Base-by-base conservation (phyloP, 2,797 vertebrate species). In the Moxostoma hubbsi region DNA sequence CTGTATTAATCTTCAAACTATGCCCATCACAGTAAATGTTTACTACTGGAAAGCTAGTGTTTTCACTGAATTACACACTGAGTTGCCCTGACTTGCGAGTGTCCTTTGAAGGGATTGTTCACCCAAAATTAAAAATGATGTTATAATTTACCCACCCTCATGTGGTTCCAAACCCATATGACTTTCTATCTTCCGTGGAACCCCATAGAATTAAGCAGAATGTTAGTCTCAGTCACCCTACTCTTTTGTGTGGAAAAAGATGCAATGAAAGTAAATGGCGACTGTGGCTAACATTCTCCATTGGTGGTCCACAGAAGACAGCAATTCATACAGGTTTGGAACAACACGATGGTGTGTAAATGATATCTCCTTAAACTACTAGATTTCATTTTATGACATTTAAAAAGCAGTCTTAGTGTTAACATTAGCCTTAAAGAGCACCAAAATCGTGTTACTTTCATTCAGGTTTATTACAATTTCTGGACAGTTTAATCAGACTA, bases 1-100 rank as follows among this genome's bases (percentile, higher is more conserved):
- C 46, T 45, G 13, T 70, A 78, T 70, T 78, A 53, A 78, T 78
- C 75, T 78, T 18, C 47, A 77, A 16, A 75, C 51, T 24, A 45
- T 9, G 10, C 49, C 54, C 54, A 49, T 59, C 54, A 69, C 47
- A 12, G 47, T 45, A 62, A 54, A 69, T 16, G 55, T 77, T 62
- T 46, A 51, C 55, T 59, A 36, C 53, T 2, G 36, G 36, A 45
- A 43, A 74, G 7, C 10, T 9, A 59, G 36, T 36, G 36, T 36
- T 10, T 9, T 13, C 24, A 58, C 11, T 2, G 2, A 36, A 36
- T 36, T 36, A 4, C 11, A 47, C n/a, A 18, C 54, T 1, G 13
- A 73, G 53, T 43, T 9, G 13, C 47, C 59, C 49, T 63, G 16
- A 50, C 50, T 61, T 73, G 45, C 6, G 7, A 64, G 24, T 4